Percentiles rank a stretch among this genome's conserved stretches.
These are phyloP conservation scores for Scolopax bukidnonensis DNA, from an alignment of 2,797 vertebrate species.

Conservation along the genomic window DNA sequence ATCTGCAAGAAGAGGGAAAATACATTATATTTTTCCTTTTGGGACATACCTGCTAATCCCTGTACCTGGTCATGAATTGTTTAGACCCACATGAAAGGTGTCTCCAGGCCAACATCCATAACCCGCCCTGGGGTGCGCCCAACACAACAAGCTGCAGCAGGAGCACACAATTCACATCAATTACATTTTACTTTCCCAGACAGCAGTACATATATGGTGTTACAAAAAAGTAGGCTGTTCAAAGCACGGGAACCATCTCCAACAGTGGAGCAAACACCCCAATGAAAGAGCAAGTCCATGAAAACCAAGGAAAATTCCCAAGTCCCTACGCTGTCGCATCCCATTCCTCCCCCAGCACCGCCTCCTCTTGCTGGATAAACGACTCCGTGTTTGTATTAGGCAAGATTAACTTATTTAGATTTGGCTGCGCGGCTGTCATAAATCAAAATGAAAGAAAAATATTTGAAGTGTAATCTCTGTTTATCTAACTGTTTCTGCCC, in stretches of 20 bases:
- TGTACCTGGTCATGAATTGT: not conserved
- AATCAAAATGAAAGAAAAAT: conserved; percentile 60
- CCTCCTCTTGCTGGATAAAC: not conserved
- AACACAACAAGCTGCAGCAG: not conserved
- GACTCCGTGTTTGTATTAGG: not conserved
- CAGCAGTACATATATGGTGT: rapidly evolving
- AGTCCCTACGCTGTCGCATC: rapidly evolving
- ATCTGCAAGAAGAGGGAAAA: not conserved
- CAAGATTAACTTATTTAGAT: conserved; percentile 44
- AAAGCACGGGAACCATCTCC: too few species aligned
- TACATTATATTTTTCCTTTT: not conserved
- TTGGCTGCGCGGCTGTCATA: not conserved
- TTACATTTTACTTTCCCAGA: not conserved
- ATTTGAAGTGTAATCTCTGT: conserved; percentile 31
- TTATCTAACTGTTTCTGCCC: conserved; percentile 36
- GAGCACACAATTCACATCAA: rapidly evolving
- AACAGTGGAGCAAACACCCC: not conserved
- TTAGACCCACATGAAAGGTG: not conserved
- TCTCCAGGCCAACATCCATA: not conserved
- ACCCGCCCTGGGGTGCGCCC: not conserved
- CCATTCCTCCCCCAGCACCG: not conserved
- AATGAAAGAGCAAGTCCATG: not conserved
- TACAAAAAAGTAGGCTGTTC: too few species aligned
- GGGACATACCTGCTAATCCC: not conserved
- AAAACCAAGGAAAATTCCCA: not conserved